A percentile compares a stretch with the other conserved stretches of the same genome.
Conservation (phyloP, 1,140 invertebrate genomes). For the Drosophila elegans region DNA sequence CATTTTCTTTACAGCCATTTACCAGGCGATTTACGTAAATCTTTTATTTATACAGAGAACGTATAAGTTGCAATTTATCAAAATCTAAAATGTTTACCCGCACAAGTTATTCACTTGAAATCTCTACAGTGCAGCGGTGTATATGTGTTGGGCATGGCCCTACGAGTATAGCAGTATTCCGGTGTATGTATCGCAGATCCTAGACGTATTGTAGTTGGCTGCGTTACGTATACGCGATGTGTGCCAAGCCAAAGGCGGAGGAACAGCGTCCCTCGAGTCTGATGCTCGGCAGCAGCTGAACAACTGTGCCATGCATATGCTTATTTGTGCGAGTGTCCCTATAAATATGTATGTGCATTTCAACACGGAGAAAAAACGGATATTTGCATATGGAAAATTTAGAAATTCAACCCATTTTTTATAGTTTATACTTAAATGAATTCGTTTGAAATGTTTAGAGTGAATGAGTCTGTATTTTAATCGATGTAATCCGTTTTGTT, state of each 20-base stretch:
- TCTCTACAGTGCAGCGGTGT: constrained; percentile 64
- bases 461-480: too few relatives aligned
- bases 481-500: too few relatives aligned
- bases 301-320: constrained; percentile 74
- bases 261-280: constrained; percentile 55
- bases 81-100: constrained; percentile 84
- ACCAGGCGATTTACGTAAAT: constrained; percentile 83
- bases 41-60: constrained; percentile 83
- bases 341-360: constrained; percentile 43
- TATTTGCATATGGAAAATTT: too few relatives aligned
- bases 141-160: constrained; percentile 17
- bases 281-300: constrained; percentile 72
- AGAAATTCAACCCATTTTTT: too few relatives aligned
- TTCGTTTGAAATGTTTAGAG: too few relatives aligned
- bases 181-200: constrained; percentile 21
- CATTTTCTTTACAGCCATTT: constrained; percentile 82
- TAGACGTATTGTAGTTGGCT: constrained; percentile 59
- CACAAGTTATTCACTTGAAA: constrained; percentile 84
- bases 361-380: neutral
- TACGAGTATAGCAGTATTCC: constrained; percentile 9
- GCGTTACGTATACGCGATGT: constrained; percentile 74
- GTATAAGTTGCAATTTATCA: constrained; percentile 84
- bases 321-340: constrained; percentile 47
- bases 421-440: too few relatives aligned
- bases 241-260: constrained; percentile 52